These are phyloP conservation scores for Epinephelus moara DNA, from an alignment of 2,113 vertebrate species.

Conservation along the genomic window DNA sequence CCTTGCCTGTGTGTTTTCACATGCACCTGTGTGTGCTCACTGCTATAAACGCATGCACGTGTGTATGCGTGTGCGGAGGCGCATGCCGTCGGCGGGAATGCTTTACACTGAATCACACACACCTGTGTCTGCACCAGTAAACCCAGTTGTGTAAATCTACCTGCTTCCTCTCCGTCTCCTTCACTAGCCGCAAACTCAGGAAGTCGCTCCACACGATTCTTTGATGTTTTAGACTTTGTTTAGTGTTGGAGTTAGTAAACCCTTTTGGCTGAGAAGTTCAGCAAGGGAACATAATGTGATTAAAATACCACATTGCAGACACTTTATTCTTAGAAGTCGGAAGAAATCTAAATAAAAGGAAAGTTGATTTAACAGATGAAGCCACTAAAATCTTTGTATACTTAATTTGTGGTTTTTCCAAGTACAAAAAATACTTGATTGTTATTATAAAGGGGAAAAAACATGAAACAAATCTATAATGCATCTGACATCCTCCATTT, in stretches of 20 bases:
- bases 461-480: not conserved
- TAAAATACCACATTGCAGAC: not conserved
- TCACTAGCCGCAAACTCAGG: not conserved
- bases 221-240: not conserved
- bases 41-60: slow-evolving; percentile 43
- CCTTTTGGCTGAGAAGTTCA: not conserved
- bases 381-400: not conserved
- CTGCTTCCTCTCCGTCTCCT: slow-evolving; percentile 3
- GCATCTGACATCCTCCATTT: not conserved
- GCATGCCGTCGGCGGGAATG: slow-evolving; percentile 5
- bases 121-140: slow-evolving; percentile 30
- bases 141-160: slow-evolving; percentile 11
- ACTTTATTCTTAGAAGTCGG: not conserved
- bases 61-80: slow-evolving; percentile 9
- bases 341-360: not conserved
- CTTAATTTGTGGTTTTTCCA: not conserved
- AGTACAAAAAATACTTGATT: no score
- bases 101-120: slow-evolving; percentile 37
- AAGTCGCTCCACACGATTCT: not conserved
- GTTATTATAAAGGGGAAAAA: not conserved
- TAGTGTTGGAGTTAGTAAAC: not conserved
- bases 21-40: slow-evolving; percentile 6
- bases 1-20: slow-evolving; percentile 4
- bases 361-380: not conserved
- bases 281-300: not conserved